phyloP scores from a whole-genome alignment of 2,888 invertebrate genomes.

The Cataglyphis cursor region DNA sequence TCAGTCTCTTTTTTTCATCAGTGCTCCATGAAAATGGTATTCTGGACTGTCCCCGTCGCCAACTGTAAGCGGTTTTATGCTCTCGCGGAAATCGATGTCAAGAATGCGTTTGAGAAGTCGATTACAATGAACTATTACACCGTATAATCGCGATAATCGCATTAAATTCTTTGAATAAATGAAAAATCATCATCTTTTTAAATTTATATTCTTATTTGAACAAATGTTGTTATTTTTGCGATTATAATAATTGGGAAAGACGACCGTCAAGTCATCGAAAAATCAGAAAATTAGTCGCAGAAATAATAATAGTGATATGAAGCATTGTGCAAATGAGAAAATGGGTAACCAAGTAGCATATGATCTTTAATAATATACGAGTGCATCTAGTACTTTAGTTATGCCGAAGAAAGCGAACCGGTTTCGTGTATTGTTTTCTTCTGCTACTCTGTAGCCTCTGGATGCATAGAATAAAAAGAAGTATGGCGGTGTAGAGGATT shows the following conservation, averaged over 20 bases:
- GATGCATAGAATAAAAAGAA: constrained; percentile 47
- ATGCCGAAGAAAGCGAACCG: constrained; percentile 51
- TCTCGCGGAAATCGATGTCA: constrained; percentile 53
- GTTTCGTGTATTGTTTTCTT: constrained; percentile 53
- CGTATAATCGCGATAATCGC: neutral
- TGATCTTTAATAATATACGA: constrained; percentile 35
- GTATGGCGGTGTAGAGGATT: constrained; percentile 41
- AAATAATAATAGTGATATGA: constrained; percentile 14
- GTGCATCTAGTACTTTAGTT: constrained; percentile 41
- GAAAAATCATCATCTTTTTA: neutral
- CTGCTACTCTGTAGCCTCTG: constrained; percentile 33
- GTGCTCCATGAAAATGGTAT: constrained; percentile 56
- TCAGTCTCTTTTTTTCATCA: constrained; percentile 68
- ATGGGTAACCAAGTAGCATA: constrained; percentile 54
- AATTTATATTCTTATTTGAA: neutral
- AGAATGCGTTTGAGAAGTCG: constrained; percentile 15
- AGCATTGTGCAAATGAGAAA: constrained; percentile 37
- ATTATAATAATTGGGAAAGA: constrained; percentile 5
- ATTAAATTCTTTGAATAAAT: neutral
- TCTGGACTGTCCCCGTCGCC: neutral
- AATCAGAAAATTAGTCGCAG: neutral
- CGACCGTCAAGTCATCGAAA: neutral
- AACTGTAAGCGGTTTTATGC: neutral
- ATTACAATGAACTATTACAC: constrained; percentile 31
- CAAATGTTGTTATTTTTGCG: neutral